Evolutionary conservation across 2,888 invertebrate genomes (phyloP).

Genomic region (Microctonus aethiopoides): DNA sequence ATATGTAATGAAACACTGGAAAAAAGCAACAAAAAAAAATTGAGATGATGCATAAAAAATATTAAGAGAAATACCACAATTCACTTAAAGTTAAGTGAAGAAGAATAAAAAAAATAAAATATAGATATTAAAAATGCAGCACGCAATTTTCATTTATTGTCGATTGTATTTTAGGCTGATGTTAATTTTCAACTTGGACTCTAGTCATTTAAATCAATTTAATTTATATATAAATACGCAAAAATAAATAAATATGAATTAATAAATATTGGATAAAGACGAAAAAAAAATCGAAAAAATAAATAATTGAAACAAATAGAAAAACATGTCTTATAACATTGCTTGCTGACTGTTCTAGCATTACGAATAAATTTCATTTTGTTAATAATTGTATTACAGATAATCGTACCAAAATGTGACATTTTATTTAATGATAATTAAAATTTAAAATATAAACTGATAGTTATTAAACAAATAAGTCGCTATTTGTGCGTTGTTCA

Average conservation of each 20-base stretch:
- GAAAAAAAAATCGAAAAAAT: conserved; percentile 32
- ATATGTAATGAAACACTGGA: not conserved
- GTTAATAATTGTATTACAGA: conserved; percentile 43
- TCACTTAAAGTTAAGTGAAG: conserved; percentile 22
- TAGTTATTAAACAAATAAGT: not conserved
- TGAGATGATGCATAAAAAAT: conserved; percentile 1
- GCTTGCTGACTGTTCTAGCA: conserved; percentile 65
- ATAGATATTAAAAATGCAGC: not conserved
- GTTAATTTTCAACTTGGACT: not conserved
- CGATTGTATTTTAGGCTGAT: conserved; percentile 9
- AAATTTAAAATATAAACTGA: not conserved
- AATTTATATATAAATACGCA: not conserved
- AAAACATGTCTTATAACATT: conserved; percentile 45
- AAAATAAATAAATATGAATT: conserved; percentile 3
- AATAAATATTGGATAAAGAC: too few species aligned
- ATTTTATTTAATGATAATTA: not conserved
- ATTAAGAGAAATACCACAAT: not conserved
- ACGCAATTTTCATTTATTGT: conserved; percentile 26
- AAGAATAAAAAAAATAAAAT: conserved; percentile 2
- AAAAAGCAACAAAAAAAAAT: not conserved
- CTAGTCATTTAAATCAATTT: not conserved
- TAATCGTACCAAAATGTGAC: not conserved
- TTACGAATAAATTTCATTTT: conserved; percentile 63
- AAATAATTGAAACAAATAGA: conserved; percentile 43
- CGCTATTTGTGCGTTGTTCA: not conserved